Evolutionary conservation across 2,888 invertebrate species (phyloP), one percentile per base, ranked within the genome.

Genomic region (Hedya salicella): DNA sequence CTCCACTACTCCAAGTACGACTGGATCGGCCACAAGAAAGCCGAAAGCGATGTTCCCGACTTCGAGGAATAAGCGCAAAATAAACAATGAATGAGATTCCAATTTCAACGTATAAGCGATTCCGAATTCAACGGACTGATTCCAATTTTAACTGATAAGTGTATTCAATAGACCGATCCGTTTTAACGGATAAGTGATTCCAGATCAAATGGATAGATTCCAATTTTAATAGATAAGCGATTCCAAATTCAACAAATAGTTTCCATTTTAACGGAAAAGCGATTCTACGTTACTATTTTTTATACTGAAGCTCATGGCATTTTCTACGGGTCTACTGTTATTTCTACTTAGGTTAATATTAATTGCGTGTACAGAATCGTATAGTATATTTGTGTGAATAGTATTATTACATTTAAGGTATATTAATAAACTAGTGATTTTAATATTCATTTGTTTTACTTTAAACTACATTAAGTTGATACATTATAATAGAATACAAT

Each of bases 1-100:
- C 88, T 93, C 57, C 94, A 94, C 80, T 94, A 93, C 80, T 93
- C 93, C 76, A 94, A 94, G 74, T 94, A 94, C 93, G 94, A 94
- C 80, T 95, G 94, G 94, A 93, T 94, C 46, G 92, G 92, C 1
- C 91, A 91, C 79, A 91, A 91, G 83, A 91, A 91, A 71, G 80
- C 89, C 69, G 92, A 92, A 70, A 92, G 89, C 72, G 92, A 92
- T 70, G 83, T 92, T 69, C 80, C 82, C 21, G 92, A 91, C 69
- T 91, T 91, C 75, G 91, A 91, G 68, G 91, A 92, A 70, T 91
- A 86, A 83, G 71, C 14, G 8, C 19, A 3, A 50, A 44, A 65
- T 59, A 11, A 16, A 57, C n/a, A n/a, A n/a, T 6, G 36, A 25
- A 0, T 6, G 25, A 4, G 25, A 25, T 25, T 36, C 36, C 36